Percentiles rank a stretch among this genome's conserved stretches.
These are phyloP conservation scores for Trinorchestia longiramus DNA, from an alignment of 1,140 invertebrate species.

Conservation along the genomic window DNA sequence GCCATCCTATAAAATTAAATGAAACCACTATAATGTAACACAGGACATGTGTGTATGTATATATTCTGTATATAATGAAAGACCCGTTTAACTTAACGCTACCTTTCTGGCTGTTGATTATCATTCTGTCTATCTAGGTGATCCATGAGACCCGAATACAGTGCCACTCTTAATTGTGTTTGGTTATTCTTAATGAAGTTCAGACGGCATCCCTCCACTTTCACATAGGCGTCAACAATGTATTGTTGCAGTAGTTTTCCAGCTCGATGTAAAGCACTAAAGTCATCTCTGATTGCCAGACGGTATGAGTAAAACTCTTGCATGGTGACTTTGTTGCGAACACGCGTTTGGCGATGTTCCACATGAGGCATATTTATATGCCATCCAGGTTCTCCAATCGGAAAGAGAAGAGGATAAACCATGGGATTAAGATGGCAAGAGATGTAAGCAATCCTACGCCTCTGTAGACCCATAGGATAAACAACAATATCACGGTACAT, in stretches of 20 bases:
- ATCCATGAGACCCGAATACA: constrained; percentile 65
- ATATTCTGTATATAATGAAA: no score
- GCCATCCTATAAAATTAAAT: no score
- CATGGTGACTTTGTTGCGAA: constrained; percentile 54
- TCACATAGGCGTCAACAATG: constrained; percentile 56
- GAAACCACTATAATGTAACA: no score
- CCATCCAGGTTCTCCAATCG: constrained; percentile 26
- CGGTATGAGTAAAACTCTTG: constrained; percentile 61
- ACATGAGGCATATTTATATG: constrained; percentile 40
- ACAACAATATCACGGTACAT: constrained; percentile 35
- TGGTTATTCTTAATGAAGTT: constrained; percentile 66
- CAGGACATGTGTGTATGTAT: no score
- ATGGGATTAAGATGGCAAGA: constrained; percentile 30
- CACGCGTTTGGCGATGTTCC: constrained; percentile 36
- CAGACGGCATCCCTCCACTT: constrained; percentile 54
- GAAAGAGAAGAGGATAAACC: constrained; percentile 28
- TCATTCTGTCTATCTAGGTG: constrained; percentile 62
- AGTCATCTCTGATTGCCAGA: constrained; percentile 11
- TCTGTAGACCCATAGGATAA: constrained; percentile 45
- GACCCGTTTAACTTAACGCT: no score
- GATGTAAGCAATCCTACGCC: constrained; percentile 29
- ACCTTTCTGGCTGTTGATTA: no score
- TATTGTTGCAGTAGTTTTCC: constrained; percentile 68
- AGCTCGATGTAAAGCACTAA: constrained; percentile 60
- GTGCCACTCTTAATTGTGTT: constrained; percentile 66